Base-by-base conservation (phyloP, 1,140 invertebrate species). In the Meloidogyne hapla region DNA sequence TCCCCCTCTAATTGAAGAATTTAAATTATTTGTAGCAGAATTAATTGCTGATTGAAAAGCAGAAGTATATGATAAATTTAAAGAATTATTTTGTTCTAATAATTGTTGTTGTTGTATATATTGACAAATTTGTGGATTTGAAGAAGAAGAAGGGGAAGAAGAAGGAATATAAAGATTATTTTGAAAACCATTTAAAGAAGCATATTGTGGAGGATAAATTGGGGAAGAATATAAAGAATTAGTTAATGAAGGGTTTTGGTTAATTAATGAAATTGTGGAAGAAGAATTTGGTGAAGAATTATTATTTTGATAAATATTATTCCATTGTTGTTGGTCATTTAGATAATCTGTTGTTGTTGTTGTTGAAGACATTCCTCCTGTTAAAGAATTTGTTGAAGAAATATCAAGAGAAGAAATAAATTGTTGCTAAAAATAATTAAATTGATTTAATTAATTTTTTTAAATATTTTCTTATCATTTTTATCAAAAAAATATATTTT, bases 21-120 rank as follows among this genome's bases (percentile, higher is more conserved):
- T 45, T 15, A 15, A 15, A 56, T n/a, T 56, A n/a, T 33, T 33
- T 6, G 4, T 56, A 5, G n/a, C 3, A n/a, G 48, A 56, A 56
- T 56, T 56, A 56, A 56, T 56, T n/a, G 48, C 6, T 56, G 48
- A 56, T 56, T 56, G 48, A 56, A 56, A 56, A n/a, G 48, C 48
- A n/a, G 48, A 56, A 56, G 48, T 15, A 56, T 56, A 56, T 56
- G 48, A 56, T 18, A 15, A 48, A 48, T 18, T 48, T 18, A n/a
- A 56, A 48, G 45, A 48, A 48, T 48, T 48, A 56, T 56, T 56
- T n/a, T n/a, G n/a, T 6, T 56, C 48, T 5, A 56, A n/a, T 56
- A n/a, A 4, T 45, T 45, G 42, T 33, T 33, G 33, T 33, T 33
- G 33, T 8, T 33, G 33, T 33, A 33, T 6, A 21, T 56, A 56